A percentile compares a stretch with the other conserved stretches of the same genome.
Evolutionary conservation across 2,888 invertebrate species (phyloP).

Genomic region (Xestia sexstrigata): DNA sequence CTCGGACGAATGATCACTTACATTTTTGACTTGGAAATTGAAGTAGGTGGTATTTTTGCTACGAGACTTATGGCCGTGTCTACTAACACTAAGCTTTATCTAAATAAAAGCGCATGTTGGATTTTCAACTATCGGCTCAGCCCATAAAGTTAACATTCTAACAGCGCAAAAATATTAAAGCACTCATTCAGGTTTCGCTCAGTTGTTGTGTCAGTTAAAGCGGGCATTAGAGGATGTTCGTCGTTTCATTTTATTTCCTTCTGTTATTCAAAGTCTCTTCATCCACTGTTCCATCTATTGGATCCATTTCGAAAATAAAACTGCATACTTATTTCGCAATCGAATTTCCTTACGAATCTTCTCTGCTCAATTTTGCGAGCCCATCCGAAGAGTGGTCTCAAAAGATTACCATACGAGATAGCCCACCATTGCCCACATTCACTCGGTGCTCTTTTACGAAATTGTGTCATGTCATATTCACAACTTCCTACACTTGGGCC

Average conservation of each 20-base stretch:
- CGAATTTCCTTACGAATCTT: slow-evolving; percentile 52
- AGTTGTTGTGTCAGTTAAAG: neutral
- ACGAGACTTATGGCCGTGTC: neutral
- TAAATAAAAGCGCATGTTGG: neutral
- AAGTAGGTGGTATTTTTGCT: neutral
- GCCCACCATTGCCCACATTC: slow-evolving; percentile 45
- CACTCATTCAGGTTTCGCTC: neutral
- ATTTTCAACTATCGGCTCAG: neutral
- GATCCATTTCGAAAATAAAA: slow-evolving; percentile 44
- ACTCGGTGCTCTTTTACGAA: slow-evolving; percentile 62
- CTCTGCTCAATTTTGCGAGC: slow-evolving; percentile 32
- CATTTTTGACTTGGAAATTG: slow-evolving; percentile 27
- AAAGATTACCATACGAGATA: slow-evolving; percentile 55
- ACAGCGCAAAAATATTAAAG: neutral
- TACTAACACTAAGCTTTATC: neutral
- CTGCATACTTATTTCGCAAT: slow-evolving; percentile 46
- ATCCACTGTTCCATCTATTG: slow-evolving; percentile 18
- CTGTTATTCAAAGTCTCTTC: slow-evolving; percentile 12
- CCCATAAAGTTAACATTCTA: neutral
- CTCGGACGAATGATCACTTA: slow-evolving; percentile 51
- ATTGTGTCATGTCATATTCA: slow-evolving; percentile 70
- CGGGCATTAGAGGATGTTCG: slow-evolving; percentile 3
- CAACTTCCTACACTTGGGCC: slow-evolving; percentile 52
- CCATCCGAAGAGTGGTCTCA: slow-evolving; percentile 37
- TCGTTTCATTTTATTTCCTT: slow-evolving; percentile 34